phyloP scores from a whole-genome alignment of 1,140 invertebrate genomes.

The Sycophila sp. region DNA sequence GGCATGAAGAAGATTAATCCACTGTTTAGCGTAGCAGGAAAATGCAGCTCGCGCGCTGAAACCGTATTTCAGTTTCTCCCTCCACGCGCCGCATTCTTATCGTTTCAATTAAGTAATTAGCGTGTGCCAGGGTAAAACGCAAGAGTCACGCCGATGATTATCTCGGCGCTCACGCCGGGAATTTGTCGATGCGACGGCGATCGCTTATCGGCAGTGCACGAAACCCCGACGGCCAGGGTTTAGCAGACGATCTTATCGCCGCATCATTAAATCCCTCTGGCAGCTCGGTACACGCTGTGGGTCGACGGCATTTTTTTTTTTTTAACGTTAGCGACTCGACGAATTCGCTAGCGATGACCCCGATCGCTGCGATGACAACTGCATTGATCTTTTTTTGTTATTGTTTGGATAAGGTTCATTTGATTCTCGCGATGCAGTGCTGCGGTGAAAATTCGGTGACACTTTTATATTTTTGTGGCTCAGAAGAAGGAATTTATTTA shows the following conservation, averaged over 20 bases:
- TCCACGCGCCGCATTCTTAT: too few species aligned
- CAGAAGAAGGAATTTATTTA: too few species aligned
- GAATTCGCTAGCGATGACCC: too few species aligned
- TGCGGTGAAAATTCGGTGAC: too few species aligned
- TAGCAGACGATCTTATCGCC: neutral
- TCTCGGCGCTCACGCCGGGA: neutral
- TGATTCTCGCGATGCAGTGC: too few species aligned
- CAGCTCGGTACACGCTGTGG: too few species aligned
- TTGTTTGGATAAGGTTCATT: too few species aligned
- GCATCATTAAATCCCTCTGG: neutral
- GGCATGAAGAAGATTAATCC: constrained; percentile 25
- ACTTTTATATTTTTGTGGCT: too few species aligned
- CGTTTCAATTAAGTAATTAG: constrained; percentile 30
- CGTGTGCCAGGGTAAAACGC: neutral
- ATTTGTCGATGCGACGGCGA: neutral
- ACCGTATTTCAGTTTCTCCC: constrained; percentile 8
- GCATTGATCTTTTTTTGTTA: too few species aligned
- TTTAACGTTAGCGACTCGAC: too few species aligned
- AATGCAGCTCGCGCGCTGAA: neutral
- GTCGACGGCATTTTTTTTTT: too few species aligned
- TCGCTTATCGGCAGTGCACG: neutral
- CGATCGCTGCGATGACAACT: too few species aligned
- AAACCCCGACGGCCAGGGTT: neutral
- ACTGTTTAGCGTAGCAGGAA: neutral
- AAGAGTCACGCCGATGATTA: constrained; percentile 13